A percentile compares a stretch with the other conserved stretches of the same genome.
Conservation (phyloP, 2,888 invertebrate genomes). For the Erynnis tages region DNA sequence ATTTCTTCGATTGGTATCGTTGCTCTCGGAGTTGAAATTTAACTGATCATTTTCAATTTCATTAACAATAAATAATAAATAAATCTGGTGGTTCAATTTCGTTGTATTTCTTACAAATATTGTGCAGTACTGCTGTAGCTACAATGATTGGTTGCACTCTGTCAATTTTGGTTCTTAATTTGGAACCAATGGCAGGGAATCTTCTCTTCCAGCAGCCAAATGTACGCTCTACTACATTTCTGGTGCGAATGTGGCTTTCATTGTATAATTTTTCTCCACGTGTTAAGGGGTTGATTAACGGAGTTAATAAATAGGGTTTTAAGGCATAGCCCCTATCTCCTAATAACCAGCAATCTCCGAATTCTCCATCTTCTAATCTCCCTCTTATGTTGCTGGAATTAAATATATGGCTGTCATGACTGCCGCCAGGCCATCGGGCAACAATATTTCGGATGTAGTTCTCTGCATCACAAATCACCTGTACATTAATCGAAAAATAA, state of each 20-base stretch:
- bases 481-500: slow-evolving; percentile 2
- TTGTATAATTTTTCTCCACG: slow-evolving; percentile 4
- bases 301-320: slow-evolving; percentile 6
- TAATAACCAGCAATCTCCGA: not conserved
- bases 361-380: not conserved
- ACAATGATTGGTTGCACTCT: not conserved
- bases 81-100: not conserved
- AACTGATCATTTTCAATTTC: too few species aligned
- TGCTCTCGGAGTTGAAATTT: too few species aligned
- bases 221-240: slow-evolving; percentile 14
- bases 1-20: too few species aligned
- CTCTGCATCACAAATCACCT: slow-evolving; percentile 4
- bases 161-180: not conserved
- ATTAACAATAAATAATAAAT: too few species aligned
- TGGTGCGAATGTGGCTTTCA: slow-evolving; percentile 15
- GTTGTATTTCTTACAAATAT: not conserved
- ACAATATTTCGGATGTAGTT: slow-evolving; percentile 12
- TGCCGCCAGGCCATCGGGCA: slow-evolving; percentile 16
- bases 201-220: slow-evolving; percentile 15
- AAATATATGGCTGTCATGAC: slow-evolving; percentile 19
- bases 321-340: slow-evolving; percentile 26
- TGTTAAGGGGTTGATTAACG: slow-evolving; percentile 1
- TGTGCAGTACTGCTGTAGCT: not conserved
- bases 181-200: not conserved
- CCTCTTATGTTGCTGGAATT: slow-evolving; percentile 1